Base-by-base conservation (phyloP, 2,797 vertebrate genomes). In the Argya squamiceps region DNA sequence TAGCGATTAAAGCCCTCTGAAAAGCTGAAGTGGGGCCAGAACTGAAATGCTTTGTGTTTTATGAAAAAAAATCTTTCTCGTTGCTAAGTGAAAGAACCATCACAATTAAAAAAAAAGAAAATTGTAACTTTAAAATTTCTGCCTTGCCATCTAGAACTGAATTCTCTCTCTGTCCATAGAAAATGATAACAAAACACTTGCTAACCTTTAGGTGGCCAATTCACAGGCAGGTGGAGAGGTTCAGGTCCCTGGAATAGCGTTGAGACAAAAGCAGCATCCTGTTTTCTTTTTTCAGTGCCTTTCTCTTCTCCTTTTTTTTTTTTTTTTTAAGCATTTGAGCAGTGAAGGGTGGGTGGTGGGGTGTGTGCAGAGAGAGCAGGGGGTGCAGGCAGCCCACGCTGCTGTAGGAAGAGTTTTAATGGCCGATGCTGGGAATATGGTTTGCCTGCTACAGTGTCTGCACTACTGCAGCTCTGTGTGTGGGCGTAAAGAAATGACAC, bases 401-500 rank as follows among this genome's bases (percentile, higher is more conserved):
- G 95, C 84, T 62, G 97, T 96, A 97, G 98, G 96, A 96, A 98
- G 97, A 96, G 98, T 97, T 97, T 96, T 97, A 97, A 98, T 98
- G 97, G 98, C 97, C 97, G 97, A 97, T 96, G 97, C 97, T 94
- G 94, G 98, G 70, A 97, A 97, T 92, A 88, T 52, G 96, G 95
- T 96, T 97, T 96, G 97, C 97, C 96, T 96, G 97, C 97, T 92
- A 94, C 92, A 97, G 97, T 97, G 96, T 98, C 97, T 84, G 97
- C 94, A 95, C 97, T 97, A 97, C 97, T 92, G 98, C 98, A 98
- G 98, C 97, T 98, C 96, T 90, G 98, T 97, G 98, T 97, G 98
- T 98, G 98, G 98, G 98, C 98, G 98, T 95, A 97, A 97, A 93
- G 97, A 97, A 98, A 98, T 98, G 97, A 97, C 98, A 97, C 96